phyloP scores from a whole-genome alignment of 2,797 vertebrate species.

The Cottoperca gobio region DNA sequence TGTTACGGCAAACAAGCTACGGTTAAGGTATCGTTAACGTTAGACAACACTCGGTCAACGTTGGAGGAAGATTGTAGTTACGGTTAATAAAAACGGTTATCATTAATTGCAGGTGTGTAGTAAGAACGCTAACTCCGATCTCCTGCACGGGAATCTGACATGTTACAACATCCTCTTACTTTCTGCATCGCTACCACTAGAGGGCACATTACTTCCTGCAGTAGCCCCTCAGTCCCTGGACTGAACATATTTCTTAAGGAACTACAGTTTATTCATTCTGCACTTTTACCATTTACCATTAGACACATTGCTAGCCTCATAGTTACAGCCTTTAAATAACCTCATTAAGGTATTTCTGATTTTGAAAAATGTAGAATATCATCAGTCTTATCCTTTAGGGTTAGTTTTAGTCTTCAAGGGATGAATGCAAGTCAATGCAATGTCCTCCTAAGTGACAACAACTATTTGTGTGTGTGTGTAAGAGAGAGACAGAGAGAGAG shows the following conservation, averaged over 20 bases:
- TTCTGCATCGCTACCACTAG: background rate
- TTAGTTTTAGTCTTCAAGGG: background rate
- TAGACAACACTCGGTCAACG: background rate
- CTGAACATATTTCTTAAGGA: background rate
- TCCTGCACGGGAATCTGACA: background rate
- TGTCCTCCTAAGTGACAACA: slow-evolving; percentile 45
- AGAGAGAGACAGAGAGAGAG: no score
- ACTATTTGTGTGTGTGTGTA: background rate
- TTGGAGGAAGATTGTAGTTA: background rate
- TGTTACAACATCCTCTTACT: background rate
- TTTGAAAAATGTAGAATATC: slow-evolving; percentile 4
- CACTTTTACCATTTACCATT: background rate
- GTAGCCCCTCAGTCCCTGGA: background rate
- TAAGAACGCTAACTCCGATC: background rate
- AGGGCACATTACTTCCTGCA: background rate
- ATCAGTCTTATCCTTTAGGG: slow-evolving; percentile 5
- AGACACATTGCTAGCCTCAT: background rate
- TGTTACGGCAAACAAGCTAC: background rate
- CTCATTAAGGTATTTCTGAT: background rate
- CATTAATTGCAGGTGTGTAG: background rate
- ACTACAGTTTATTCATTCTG: background rate
- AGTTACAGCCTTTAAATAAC: background rate
- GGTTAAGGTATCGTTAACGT: background rate
- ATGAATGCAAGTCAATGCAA: slow-evolving; percentile 19
- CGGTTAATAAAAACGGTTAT: background rate